Conservation (phyloP, 2,113 vertebrate genomes). For the Misgurnus mizolepis region DNA sequence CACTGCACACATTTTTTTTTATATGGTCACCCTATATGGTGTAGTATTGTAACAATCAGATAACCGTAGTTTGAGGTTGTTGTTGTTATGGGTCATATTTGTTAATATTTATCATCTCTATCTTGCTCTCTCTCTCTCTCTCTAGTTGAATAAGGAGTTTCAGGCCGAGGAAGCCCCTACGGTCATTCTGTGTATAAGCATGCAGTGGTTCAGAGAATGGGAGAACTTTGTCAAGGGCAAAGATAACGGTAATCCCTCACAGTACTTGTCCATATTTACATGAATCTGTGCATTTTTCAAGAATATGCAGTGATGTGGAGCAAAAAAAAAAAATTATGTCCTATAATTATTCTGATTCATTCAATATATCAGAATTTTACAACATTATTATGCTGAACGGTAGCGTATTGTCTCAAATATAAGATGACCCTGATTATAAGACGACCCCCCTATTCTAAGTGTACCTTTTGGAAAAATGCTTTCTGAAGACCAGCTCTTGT, state of each 20-base stretch:
- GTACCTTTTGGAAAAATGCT: too few species aligned
- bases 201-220: constrained; percentile 99
- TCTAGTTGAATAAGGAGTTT: constrained; percentile 96
- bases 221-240: constrained; percentile 97
- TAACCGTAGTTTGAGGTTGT: background rate
- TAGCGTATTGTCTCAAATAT: background rate
- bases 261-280: background rate
- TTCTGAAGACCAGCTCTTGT: too few species aligned
- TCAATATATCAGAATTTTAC: background rate
- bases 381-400: background rate
- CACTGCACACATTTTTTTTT: too few species aligned
- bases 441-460: too few species aligned
- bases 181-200: constrained; percentile 94
- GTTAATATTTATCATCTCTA: background rate
- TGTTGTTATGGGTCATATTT: background rate
- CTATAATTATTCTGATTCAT: background rate
- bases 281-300: background rate
- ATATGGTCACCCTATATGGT: too few species aligned
- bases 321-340: background rate
- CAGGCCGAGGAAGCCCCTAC: constrained; percentile 93
- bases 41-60: background rate
- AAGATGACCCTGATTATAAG: too few species aligned
- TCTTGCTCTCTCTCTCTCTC: background rate
- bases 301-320: background rate
- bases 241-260: constrained; percentile 82